Evolutionary conservation across 2,888 invertebrate genomes (phyloP).

Genomic region (Aphelenchoides bicaudatus): DNA sequence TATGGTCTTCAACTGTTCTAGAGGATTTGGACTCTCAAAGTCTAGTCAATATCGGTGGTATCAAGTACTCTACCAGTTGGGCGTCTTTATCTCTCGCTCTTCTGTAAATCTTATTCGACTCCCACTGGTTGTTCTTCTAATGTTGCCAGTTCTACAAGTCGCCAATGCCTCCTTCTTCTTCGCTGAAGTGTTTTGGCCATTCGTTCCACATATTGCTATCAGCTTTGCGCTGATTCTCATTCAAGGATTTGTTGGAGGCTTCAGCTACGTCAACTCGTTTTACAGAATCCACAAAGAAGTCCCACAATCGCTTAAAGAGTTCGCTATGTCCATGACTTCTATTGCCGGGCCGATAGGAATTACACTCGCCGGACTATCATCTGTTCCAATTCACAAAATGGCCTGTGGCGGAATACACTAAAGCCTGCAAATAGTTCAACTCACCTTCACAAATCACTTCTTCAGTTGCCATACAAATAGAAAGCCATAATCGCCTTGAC

Average conservation of each 20-base stretch:
- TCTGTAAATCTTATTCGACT: slow-evolving; percentile 63
- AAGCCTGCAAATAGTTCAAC: too few species aligned
- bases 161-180: slow-evolving; percentile 70
- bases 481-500: too few species aligned
- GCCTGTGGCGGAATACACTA: not conserved
- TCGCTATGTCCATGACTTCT: not conserved
- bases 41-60: slow-evolving; percentile 72
- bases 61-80: slow-evolving; percentile 37
- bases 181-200: slow-evolving; percentile 69
- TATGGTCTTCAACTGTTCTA: slow-evolving; percentile 68
- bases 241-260: slow-evolving; percentile 75
- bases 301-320: not conserved
- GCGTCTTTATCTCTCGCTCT: slow-evolving; percentile 45
- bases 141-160: slow-evolving; percentile 73
- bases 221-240: slow-evolving; percentile 68
- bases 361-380: not conserved
- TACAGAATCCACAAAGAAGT: slow-evolving; percentile 70
- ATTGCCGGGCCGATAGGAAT: slow-evolving; percentile 7
- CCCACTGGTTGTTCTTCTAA: slow-evolving; percentile 67
- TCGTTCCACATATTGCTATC: slow-evolving; percentile 66
- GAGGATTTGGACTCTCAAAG: slow-evolving; percentile 43
- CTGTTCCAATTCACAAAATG: not conserved
- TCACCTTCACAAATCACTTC: too few species aligned
- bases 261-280: slow-evolving; percentile 77
- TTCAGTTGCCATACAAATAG: too few species aligned